Conservation (phyloP, 1,140 invertebrate species). For the Proctacanthus coquilletti region DNA sequence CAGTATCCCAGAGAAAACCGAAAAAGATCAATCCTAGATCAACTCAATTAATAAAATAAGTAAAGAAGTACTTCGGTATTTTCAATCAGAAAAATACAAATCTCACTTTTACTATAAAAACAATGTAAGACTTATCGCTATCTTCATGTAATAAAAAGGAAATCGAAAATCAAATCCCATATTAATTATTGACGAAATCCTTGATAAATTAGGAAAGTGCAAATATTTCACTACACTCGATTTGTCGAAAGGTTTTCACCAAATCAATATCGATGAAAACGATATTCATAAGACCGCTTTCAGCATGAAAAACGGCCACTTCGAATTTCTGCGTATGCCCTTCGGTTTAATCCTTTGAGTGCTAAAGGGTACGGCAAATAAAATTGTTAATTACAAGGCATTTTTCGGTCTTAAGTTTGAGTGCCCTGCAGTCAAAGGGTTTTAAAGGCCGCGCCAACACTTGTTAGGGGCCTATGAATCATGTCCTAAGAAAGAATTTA, state of each 20-base stretch:
- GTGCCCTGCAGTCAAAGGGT: too few relatives aligned
- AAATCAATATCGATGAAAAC: conserved; percentile 11
- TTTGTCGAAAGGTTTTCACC: conserved; percentile 26
- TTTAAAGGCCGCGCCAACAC: not conserved
- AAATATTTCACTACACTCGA: conserved; percentile 30
- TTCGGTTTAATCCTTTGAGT: too few relatives aligned
- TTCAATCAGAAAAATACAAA: not conserved
- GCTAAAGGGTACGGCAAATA: too few relatives aligned
- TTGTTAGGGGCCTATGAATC: not conserved
- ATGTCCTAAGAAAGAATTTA: not conserved
- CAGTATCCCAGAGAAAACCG: too few relatives aligned
- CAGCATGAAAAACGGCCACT: conserved; percentile 6
- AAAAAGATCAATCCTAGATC: conserved; percentile 1
- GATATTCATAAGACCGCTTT: conserved; percentile 18
- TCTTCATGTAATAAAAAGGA: conserved; percentile 18
- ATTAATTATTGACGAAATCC: conserved; percentile 28
- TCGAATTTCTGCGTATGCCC: conserved; percentile 9
- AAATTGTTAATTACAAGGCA: too few relatives aligned
- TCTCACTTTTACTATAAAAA: conserved; percentile 7
- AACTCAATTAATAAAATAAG: too few relatives aligned
- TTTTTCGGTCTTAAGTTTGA: too few relatives aligned
- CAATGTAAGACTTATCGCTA: conserved; percentile 16
- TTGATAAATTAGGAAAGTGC: conserved; percentile 17
- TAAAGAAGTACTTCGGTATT: too few relatives aligned
- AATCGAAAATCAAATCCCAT: conserved; percentile 29